Evolutionary conservation across 1,140 invertebrate genomes (phyloP), one percentile per base, ranked within the genome.

Genomic region (Hylaeus anthracinus): DNA sequence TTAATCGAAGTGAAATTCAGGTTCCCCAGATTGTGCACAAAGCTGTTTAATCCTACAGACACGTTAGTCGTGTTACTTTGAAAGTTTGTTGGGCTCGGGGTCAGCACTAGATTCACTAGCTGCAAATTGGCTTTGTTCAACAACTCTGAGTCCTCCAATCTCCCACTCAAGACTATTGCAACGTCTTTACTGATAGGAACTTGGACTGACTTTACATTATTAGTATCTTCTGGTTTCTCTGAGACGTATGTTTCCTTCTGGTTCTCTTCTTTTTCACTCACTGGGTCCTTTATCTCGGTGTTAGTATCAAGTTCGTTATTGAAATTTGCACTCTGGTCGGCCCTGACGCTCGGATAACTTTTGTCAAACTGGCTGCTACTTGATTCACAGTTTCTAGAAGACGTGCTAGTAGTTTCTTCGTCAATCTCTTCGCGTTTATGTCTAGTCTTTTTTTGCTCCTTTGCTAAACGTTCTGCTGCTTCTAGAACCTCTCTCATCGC

Each of bases 381-480:
- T 1, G n/a, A 69, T 2, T 4, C 10, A 1, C 37, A 55, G 6
- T 43, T 51, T 14, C 9, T 60, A 9, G 78, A 79, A n/a, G 41
- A 77, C 26, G 26, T 26, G 8, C 5, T 26, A 5, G 61, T 10
- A 5, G 8, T 79, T 10, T 77, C 72, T 45, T 82, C 58, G 6
- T 63, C 37, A 5, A 3, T 92, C 88, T 84, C 95, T 43, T 95
- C 94, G 88, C 94, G 93, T 79, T 94, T 94, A 78, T 94, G 93
- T 72, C 95, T 95, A 53, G 94, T 89, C 70, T 95, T 93, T 79
- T 95, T 94, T 85, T 96, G 95, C 86, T 96, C 95, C 84, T 94
- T 94, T 2, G 94, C 90, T 63, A 93, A 90, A 79, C 93, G 90
- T 83, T 94, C 94, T 74, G 95, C 95, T 66, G 94, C 93, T 87